phyloP scores from a whole-genome alignment of 2,888 invertebrate species.

The Brachypterus glaber region DNA sequence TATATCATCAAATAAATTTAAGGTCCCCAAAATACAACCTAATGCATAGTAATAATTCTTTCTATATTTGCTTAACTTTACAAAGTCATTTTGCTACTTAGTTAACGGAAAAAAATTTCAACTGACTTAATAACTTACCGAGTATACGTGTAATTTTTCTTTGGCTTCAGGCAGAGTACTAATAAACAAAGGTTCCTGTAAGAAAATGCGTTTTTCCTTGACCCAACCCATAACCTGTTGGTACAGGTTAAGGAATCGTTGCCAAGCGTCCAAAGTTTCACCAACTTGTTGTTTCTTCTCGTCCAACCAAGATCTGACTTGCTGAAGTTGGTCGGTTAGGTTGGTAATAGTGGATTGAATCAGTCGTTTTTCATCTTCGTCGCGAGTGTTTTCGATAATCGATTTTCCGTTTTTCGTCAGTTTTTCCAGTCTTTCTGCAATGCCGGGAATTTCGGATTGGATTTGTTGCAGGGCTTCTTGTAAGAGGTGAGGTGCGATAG shows the following conservation, averaged over 20 bases:
- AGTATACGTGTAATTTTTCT: constrained; percentile 79
- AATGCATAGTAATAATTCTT: too few species aligned
- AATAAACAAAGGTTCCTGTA: constrained; percentile 67
- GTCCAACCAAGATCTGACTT: constrained; percentile 70
- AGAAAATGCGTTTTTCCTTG: constrained; percentile 69
- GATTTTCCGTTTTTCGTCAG: constrained; percentile 68
- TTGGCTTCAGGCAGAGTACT: constrained; percentile 72
- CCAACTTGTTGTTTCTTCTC: constrained; percentile 75
- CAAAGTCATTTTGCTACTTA: constrained; percentile 1
- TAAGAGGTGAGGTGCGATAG: constrained; percentile 64
- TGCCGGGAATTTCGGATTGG: constrained; percentile 61
- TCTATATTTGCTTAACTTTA: not conserved
- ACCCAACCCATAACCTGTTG: constrained; percentile 78
- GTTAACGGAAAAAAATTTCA: not conserved
- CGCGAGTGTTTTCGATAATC: constrained; percentile 70
- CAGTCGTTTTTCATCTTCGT: constrained; percentile 65
- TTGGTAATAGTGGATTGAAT: constrained; percentile 67
- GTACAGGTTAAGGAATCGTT: constrained; percentile 73
- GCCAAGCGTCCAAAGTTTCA: constrained; percentile 81
- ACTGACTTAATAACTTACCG: constrained; percentile 45
- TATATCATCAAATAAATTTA: too few species aligned
- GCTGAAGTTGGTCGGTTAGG: constrained; percentile 67
- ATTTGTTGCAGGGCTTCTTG: constrained; percentile 69
- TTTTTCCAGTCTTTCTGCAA: constrained; percentile 67
- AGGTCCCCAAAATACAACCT: too few species aligned